Base-by-base conservation (phyloP, 2,113 vertebrate genomes). In the Hiodon alosoides region DNA sequence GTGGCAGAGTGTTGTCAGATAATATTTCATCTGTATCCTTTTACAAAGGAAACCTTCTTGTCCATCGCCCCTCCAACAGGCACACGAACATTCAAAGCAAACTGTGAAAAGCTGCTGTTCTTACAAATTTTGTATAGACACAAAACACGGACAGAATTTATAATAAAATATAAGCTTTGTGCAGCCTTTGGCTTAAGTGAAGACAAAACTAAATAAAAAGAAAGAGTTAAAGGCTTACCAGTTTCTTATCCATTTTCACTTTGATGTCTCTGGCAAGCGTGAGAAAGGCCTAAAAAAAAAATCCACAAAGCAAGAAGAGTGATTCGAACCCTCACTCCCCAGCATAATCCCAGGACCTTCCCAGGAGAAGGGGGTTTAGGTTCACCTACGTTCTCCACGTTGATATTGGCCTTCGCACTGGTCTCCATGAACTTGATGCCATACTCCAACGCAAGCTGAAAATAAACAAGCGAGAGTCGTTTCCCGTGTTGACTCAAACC, bases 361-460 rank as follows among this genome's bases (percentile, higher is more conserved):
- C 2, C 6, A 31, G 6, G 7, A 51, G 69, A 47, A 67, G 11
- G 2, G 2, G 16, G 67, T 16, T 0, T 11, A 5, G 8, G 1
- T 6, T 16, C 81, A 91, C 96, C 93, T 83, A 98, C 97, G 0
- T 95, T 96, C 85, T 99, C 97, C 85, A 99, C 95, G 4, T 98
- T 99, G 81, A 99, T 98, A 82, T 98, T 99, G 74, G 97, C 93
- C 88, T 99, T 99, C 7, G 97, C 96, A 4, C 97, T 99, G 48
- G 97, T 99, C 88, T 99, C 97, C 96, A 99, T 97, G 86, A 98
- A 99, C 81, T 98, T 98, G 81, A 99, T 97, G 47, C 95, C 94
- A 8, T 94, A 98, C 81, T 97, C 96, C 4, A 93, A 85, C 2
- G 97, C 96, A 73, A 99, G 90, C 97, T 99, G 81, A 75, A 66